Base-by-base conservation (phyloP, 1,140 invertebrate genomes). In the Megathymus violae region DNA sequence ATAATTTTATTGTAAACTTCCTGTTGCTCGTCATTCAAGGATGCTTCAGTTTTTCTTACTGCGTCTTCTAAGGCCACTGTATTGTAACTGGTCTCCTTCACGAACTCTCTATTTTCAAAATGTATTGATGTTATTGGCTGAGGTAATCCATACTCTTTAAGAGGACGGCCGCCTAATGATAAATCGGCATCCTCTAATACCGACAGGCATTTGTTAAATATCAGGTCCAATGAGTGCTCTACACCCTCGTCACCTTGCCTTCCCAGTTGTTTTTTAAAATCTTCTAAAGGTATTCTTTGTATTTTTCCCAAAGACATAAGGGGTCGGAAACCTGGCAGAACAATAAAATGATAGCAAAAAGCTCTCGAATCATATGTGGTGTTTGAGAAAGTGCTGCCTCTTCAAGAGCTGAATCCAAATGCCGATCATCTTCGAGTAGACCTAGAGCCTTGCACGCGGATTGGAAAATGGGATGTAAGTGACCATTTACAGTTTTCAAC, bases 401-500 rank as follows among this genome's bases (percentile, higher is more conserved):
- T 58, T 58, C 19, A 17, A 58, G 25, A 44, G 40, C 22, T 10
- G 19, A 14, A 58, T 62, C 34, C n/a, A n/a, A 66, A 51, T 71
- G 54, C 14, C 27, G 17, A 46, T 67, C 61, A 19, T 62, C 51
- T 51, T 67, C 64, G 5, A 66, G 51, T 36, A 75, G 70, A 41
- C 72, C 51, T 22, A 85, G 56, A 50, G 64, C 64, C 60, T 76
- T 76, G 71, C 87, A 92, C 25, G 87, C 85, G 46, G 80, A 76
- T 70, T 74, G 66, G 62, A 77, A 91, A 31, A 88, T 86, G 6
- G 50, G 52, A 71, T 75, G 85, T 60, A 84, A 19, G 16, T 66
- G 5, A 56, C 80, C 82, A 70, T 91, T 62, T 25, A 91, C 77
- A 50, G 71, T 92, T 80, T 71, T 63, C 15, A 91, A 63, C 50